Percentiles rank a stretch among this genome's conserved stretches.
Evolutionary conservation across 2,797 vertebrate genomes (phyloP).

Genomic region (Avahi laniger): DNA sequence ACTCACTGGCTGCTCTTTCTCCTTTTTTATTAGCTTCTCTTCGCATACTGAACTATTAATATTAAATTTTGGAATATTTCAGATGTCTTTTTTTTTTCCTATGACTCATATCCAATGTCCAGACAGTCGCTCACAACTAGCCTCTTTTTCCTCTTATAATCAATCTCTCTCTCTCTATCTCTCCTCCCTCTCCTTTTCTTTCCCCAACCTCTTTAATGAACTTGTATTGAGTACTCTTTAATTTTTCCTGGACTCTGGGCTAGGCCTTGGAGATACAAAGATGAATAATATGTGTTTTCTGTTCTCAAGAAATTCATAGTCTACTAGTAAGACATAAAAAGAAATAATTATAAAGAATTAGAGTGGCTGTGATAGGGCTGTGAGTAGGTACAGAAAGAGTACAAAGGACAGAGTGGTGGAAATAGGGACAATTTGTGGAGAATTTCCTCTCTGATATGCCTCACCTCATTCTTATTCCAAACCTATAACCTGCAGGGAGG

Average conservation of each 20-base stretch:
- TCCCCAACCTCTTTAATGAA: background rate
- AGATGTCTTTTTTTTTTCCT: background rate
- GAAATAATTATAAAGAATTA: background rate
- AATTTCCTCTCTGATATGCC: background rate
- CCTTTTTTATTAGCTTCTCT: background rate
- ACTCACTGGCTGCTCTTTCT: background rate
- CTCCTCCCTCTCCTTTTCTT: background rate
- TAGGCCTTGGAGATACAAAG: background rate
- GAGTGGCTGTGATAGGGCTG: background rate
- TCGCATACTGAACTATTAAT: background rate
- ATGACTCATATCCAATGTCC: background rate
- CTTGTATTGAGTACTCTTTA: background rate
- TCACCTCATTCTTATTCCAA: background rate
- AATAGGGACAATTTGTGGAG: background rate
- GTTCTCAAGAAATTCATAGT: background rate
- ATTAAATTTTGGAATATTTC: background rate
- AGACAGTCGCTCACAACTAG: background rate
- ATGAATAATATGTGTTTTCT: background rate
- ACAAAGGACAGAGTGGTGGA: background rate
- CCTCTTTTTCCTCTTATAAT: background rate
- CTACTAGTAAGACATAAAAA: background rate
- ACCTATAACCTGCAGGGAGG: rapidly evolving
- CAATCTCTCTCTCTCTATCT: background rate
- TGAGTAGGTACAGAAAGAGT: background rate
- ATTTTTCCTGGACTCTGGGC: background rate